Base-by-base conservation (phyloP, 2,888 invertebrate species). In the Cinara cedri region DNA sequence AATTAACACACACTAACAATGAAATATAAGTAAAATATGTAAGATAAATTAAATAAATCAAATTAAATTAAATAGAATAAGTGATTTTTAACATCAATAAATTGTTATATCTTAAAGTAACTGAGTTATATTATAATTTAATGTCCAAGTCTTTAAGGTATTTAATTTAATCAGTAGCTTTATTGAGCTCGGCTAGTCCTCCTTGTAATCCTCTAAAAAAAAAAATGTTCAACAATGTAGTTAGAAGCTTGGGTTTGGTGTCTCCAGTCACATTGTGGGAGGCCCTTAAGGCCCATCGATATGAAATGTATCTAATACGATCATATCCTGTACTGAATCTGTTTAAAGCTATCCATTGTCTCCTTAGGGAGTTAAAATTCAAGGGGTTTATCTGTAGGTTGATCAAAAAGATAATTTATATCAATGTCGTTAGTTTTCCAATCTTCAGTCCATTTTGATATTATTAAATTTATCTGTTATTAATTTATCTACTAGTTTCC, bases 331-430 rank as follows among this genome's bases (percentile, higher is more conserved):
- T 24, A 26, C 16, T 68, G 14, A 51, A 34, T 68, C 49, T 68
- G 34, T 68, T 26, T 10, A 68, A 54, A 11, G 11, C 54, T 68
- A 68, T 51, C 34, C 68, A 68, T 54, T 68, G 68, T 26, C 68
- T 68, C 68, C 51, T 68, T n/a, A 11, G 68, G 51, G 34, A 68
- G 51, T 8, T 68, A 13, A 68, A 51, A 68, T 54, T 34, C 54
- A 14, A n/a, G 54, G 51, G 51, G 14, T 68, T 51, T 26, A 49
- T 51, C 51, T 51, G 26, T 51, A 68, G 68, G 68, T 68, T 68
- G 26, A 19, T 68, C 51, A 13, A 51, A 68, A 13, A 51, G 24
- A 51, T 68, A 51, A 13, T 68, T 70, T 21, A n/a, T 19, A 26
- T 70, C 66, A 10, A 49, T 44, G 34, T 62, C 34, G n/a, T 62